Percentiles rank a stretch among this genome's conserved stretches.
Evolutionary conservation across 2,888 invertebrate species (phyloP).

Genomic region (Tipula unca): DNA sequence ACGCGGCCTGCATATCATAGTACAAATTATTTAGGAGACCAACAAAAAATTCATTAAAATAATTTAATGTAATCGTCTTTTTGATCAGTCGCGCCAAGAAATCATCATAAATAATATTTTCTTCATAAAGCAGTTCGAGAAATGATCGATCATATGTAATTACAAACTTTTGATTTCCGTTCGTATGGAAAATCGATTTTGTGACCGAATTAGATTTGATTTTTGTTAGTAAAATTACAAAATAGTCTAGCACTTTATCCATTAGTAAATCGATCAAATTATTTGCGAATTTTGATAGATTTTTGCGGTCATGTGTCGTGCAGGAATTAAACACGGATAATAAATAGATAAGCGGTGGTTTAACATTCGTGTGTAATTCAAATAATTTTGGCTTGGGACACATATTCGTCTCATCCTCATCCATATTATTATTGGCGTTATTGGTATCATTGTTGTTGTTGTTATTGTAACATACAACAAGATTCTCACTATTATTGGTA

Average conservation of each 20-base stretch:
- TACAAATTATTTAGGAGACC: conserved; percentile 37
- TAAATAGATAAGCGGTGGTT: background rate
- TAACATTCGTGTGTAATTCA: background rate
- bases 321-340: background rate
- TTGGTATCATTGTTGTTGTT: background rate
- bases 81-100: conserved; percentile 52
- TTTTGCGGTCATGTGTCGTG: background rate
- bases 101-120: conserved; percentile 51
- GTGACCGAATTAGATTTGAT: background rate
- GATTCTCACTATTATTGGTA: background rate
- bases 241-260: background rate
- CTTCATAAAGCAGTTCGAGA: conserved; percentile 49
- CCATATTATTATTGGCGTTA: background rate
- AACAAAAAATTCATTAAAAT: conserved; percentile 36
- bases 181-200: background rate
- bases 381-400: conserved; percentile 10
- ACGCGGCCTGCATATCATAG: conserved; percentile 38
- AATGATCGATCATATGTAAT: conserved; percentile 36
- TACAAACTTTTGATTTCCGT: conserved; percentile 33
- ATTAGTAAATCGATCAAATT: background rate
- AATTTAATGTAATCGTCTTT: conserved; percentile 42
- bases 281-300: background rate
- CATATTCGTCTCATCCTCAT: background rate
- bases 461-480: background rate
- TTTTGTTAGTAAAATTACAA: background rate